These are phyloP conservation scores for Homarus americanus DNA, from an alignment of 1,140 invertebrate species.

Conservation along the genomic window DNA sequence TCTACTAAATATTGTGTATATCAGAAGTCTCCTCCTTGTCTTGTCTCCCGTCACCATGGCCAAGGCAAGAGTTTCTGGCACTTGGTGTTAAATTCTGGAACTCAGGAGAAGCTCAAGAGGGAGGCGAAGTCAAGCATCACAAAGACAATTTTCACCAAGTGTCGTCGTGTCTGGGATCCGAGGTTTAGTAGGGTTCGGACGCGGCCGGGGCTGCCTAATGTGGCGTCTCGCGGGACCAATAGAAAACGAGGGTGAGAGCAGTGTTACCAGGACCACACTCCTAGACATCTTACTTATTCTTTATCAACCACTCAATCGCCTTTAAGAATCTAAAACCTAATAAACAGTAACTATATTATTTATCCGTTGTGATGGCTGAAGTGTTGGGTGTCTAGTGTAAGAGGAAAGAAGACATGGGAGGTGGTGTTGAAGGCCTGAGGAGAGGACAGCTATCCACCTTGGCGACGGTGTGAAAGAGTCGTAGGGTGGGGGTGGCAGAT, in stretches of 20 bases:
- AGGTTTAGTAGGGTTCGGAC: slow-evolving; percentile 52
- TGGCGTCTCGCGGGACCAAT: slow-evolving; percentile 70
- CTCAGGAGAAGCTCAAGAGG: neutral
- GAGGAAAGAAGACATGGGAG: neutral
- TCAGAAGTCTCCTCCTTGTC: too few relatives aligned
- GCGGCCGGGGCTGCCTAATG: slow-evolving; percentile 67
- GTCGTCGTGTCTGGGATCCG: slow-evolving; percentile 7
- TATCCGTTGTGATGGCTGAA: neutral
- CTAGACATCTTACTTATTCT: neutral
- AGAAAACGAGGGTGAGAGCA: slow-evolving; percentile 70
- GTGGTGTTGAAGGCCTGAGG: neutral
- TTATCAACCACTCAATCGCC: too few relatives aligned
- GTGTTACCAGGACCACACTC: slow-evolving; percentile 50
- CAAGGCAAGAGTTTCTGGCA: too few relatives aligned
- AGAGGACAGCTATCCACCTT: slow-evolving; percentile 30
- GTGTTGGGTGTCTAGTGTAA: neutral
- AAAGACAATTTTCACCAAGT: slow-evolving; percentile 56
- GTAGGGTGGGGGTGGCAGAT: slow-evolving; percentile 50
- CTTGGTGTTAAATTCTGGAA: neutral
- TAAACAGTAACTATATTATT: neutral
- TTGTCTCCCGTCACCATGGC: too few relatives aligned
- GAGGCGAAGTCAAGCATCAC: slow-evolving; percentile 45
- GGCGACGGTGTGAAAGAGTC: slow-evolving; percentile 56
- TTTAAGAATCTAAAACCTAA: too few relatives aligned
- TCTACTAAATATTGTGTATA: too few relatives aligned